Evolutionary conservation across 2,113 vertebrate genomes (phyloP), one percentile per base, ranked within the genome.

Genomic region (Perca schrenkii): DNA sequence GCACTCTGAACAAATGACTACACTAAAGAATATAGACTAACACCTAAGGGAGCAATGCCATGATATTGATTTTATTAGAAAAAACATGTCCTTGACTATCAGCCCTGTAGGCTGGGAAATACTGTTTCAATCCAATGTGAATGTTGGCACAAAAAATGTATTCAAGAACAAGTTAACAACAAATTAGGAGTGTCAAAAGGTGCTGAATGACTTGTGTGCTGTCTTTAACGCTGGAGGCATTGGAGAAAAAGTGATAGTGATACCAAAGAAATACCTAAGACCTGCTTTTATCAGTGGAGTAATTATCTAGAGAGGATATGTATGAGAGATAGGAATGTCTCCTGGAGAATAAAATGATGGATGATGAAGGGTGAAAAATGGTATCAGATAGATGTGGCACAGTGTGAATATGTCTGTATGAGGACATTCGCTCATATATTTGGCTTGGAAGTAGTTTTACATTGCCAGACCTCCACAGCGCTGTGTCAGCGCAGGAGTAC

Each of bases 271-370:
- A 40, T 65, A 15, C 4, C n/a, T 71, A 36, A 62, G 57, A 31
- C 52, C 10, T 8, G 43, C 15, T 62, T 72, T 66, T 36, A 34
- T 72, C 56, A 52, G 43, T 28, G 40, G 13, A n/a, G 10, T 73
- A 71, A 77, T 86, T 60, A 79, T 54, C 64, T 52, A 58, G 47
- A 73, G 31, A 54, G 53, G 13, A 62, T 68, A 17, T 58, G 46
- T 54, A 65, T 17, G 14, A 61, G 22, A 47, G 25, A 66, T 60
- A 61, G 8, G n/a, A 40, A 63, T 36, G 31, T n/a, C 16, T 22
- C 10, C 46, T 43, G 65, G 3, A 60, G 15, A 31, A 15, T 15
- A 10, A 58, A 19, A 68, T 74, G 40, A 62, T 43, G 6, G 49
- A 53, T 34, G 28, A 74, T 88, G 36, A 46, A 43, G 21, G 52